Conservation (phyloP, 2,888 invertebrate species). For the Toxonevra muliebris region DNA sequence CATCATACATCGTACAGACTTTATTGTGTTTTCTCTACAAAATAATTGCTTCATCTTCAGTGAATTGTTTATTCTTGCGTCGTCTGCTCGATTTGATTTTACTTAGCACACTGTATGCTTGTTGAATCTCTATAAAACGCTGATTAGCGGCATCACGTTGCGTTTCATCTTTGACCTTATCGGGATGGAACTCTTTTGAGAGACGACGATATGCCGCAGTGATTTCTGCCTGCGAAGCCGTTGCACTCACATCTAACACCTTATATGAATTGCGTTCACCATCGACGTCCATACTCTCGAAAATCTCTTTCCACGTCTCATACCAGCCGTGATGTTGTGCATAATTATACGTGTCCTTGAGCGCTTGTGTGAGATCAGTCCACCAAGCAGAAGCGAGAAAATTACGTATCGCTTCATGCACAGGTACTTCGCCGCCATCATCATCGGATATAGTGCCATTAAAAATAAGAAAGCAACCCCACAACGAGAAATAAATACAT, state of each 20-base stretch:
- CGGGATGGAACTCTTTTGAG: constrained; percentile 89
- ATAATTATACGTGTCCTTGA: constrained; percentile 79
- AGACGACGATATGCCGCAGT: constrained; percentile 82
- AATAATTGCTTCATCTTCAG: constrained; percentile 64
- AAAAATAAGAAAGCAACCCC: constrained; percentile 85
- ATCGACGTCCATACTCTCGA: constrained; percentile 86
- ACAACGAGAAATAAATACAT: constrained; percentile 76
- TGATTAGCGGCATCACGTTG: constrained; percentile 79
- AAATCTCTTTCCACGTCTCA: constrained; percentile 86
- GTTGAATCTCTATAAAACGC: constrained; percentile 91
- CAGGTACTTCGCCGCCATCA: constrained; percentile 86
- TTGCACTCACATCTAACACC: constrained; percentile 81
- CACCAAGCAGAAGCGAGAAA: constrained; percentile 91
- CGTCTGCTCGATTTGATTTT: constrained; percentile 81
- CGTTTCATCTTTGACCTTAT: constrained; percentile 81
- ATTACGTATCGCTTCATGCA: constrained; percentile 87
- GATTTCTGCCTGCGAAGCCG: constrained; percentile 86
- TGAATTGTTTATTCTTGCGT: constrained; percentile 77
- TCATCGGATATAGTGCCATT: constrained; percentile 86
- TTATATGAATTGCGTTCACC: constrained; percentile 91
- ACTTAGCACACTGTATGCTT: constrained; percentile 89
- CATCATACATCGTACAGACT: too few relatives aligned
- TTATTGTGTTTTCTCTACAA: constrained; percentile 38
- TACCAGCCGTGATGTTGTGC: constrained; percentile 88
- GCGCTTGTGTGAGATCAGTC: constrained; percentile 79